These are phyloP conservation scores for Pyralis farinalis DNA, from an alignment of 2,888 invertebrate species.

Conservation along the genomic window DNA sequence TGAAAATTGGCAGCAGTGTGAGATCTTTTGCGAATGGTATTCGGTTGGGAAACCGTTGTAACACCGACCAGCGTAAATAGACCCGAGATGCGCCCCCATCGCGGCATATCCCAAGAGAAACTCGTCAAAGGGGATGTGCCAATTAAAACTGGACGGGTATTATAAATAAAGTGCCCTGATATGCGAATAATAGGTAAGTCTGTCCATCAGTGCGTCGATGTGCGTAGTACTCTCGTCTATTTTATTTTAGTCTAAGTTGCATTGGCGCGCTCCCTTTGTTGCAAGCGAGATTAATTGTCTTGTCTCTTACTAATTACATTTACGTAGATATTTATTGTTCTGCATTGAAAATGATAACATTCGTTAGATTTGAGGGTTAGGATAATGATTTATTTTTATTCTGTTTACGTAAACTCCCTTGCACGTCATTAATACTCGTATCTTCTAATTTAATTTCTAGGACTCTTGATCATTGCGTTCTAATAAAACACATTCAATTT, in stretches of 20 bases:
- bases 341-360: background rate
- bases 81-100: slow-evolving; percentile 44
- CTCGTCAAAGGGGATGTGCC: slow-evolving; percentile 47
- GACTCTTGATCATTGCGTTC: too few species aligned
- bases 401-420: too few species aligned
- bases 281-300: slow-evolving; percentile 13
- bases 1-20: slow-evolving; percentile 79
- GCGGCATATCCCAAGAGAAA: slow-evolving; percentile 21
- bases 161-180: slow-evolving; percentile 76
- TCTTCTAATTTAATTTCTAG: too few species aligned
- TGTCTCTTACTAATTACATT: slow-evolving; percentile 4
- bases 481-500: too few species aligned
- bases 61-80: slow-evolving; percentile 43
- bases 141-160: slow-evolving; percentile 51
- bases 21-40: slow-evolving; percentile 75
- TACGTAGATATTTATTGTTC: background rate
- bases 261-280: slow-evolving; percentile 25
- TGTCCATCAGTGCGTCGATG: slow-evolving; percentile 42
- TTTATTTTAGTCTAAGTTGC: slow-evolving; percentile 48
- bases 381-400: too few species aligned
- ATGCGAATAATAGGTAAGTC: slow-evolving; percentile 75
- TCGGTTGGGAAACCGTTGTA: slow-evolving; percentile 78
- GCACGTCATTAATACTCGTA: too few species aligned
- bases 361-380: too few species aligned
- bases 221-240: slow-evolving; percentile 36